Percentiles rank a stretch among this genome's conserved stretches.
phyloP scores from a whole-genome alignment of 2,888 invertebrate species.

The Aplocera efformata region DNA sequence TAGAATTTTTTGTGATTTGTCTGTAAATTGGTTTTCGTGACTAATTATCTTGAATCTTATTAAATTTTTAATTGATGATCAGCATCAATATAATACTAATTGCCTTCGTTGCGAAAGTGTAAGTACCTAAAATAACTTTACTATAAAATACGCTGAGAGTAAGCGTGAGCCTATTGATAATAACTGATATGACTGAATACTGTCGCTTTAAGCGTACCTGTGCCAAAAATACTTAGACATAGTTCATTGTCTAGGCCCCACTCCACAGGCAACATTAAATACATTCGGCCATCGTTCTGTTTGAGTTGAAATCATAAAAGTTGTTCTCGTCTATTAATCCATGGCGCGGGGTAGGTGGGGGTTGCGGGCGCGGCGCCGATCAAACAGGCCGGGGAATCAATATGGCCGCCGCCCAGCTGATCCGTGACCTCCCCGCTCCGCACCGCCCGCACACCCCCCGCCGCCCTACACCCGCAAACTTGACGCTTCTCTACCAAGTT shows the following conservation, averaged over 20 bases:
- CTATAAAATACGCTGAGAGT: no score
- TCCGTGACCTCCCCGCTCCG: slow-evolving; percentile 73
- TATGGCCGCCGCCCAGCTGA: slow-evolving; percentile 80
- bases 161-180: no score
- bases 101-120: no score
- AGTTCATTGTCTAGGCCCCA: slow-evolving; percentile 26
- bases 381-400: slow-evolving; percentile 79
- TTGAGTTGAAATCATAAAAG: slow-evolving; percentile 79
- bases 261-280: slow-evolving; percentile 47
- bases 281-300: slow-evolving; percentile 53
- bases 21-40: no score
- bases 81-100: no score
- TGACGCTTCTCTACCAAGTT: slow-evolving; percentile 64
- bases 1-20: no score
- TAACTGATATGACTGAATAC: no score
- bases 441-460: slow-evolving; percentile 40
- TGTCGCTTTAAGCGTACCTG: slow-evolving; percentile 2
- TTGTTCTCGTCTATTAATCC: slow-evolving; percentile 78
- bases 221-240: slow-evolving; percentile 8
- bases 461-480: slow-evolving; percentile 52
- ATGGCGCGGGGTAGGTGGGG: slow-evolving; percentile 45
- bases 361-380: slow-evolving; percentile 67
- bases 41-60: no score
- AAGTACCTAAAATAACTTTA: no score
- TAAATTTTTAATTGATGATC: no score